These are phyloP conservation scores for Rhynchonycteris naso DNA, from an alignment of 2,797 vertebrate genomes.

Conservation along the genomic window DNA sequence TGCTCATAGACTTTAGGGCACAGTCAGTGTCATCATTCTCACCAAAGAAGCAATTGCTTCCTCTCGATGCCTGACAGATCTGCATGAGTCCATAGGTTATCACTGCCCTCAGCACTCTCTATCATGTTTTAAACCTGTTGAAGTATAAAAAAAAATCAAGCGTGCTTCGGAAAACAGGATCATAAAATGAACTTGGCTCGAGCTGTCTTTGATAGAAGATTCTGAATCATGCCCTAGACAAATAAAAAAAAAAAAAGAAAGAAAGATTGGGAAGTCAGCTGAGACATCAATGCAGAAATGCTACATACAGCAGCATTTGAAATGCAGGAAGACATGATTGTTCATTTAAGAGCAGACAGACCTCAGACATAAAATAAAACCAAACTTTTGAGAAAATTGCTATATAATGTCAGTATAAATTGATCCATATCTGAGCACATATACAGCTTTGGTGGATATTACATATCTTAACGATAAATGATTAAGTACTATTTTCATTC, in stretches of 20 bases:
- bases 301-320: not conserved
- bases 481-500: not conserved
- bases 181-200: conserved; percentile 67
- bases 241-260: not conserved
- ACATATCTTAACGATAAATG: not conserved
- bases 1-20: conserved; percentile 57
- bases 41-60: conserved; percentile 72
- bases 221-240: conserved; percentile 70
- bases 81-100: conserved; percentile 34
- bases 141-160: conserved; percentile 49
- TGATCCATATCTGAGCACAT: not conserved
- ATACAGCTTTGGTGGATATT: not conserved
- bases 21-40: conserved; percentile 73
- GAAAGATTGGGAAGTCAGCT: conserved; percentile 26
- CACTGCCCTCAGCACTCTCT: conserved; percentile 64
- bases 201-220: conserved; percentile 47
- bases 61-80: conserved; percentile 68
- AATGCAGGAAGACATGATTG: not conserved
- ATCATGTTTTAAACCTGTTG: conserved; percentile 71
- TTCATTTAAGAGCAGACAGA: not conserved
- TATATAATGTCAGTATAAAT: not conserved
- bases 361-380: not conserved
- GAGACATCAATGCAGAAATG: conserved; percentile 17
- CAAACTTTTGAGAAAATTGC: not conserved
- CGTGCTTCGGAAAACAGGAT: conserved; percentile 70